These are phyloP conservation scores for Mnemiopsis leidyi DNA, from an alignment of 37 sponge, comb jelly and placozoan species.

Conservation along the genomic window DNA sequence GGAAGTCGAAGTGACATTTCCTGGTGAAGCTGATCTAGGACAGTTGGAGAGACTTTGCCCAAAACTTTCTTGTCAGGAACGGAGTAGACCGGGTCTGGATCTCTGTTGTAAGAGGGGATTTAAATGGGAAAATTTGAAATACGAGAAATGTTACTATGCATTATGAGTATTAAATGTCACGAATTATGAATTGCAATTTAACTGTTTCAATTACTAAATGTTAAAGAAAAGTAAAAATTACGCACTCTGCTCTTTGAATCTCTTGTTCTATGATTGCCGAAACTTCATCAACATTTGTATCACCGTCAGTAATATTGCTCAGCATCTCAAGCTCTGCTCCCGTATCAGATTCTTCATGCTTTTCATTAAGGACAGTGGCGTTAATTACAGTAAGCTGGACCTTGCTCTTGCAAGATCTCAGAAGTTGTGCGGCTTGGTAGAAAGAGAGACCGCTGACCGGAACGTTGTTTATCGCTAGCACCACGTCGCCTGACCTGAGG, in stretches of 20 bases:
- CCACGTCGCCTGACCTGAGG: conserved; percentile 39
- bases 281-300: neutral
- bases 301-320: conserved; percentile 6
- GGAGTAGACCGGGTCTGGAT: neutral
- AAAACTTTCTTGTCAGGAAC: neutral
- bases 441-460: conserved; percentile 63
- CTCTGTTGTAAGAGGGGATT: too few relatives aligned
- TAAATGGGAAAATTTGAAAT: too few relatives aligned
- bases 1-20: neutral
- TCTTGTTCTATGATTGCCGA: neutral
- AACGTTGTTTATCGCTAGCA: conserved; percentile 50
- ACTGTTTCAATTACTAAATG: too few relatives aligned
- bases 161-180: too few relatives aligned
- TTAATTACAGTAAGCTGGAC: conserved; percentile 50
- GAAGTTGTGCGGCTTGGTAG: conserved; percentile 52
- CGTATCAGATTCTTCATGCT: neutral
- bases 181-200: too few relatives aligned
- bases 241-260: neutral
- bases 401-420: conserved; percentile 48
- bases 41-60: too few relatives aligned
- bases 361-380: neutral
- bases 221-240: too few relatives aligned
- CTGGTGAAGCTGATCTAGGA: neutral
- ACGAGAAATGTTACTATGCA: too few relatives aligned
- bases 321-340: conserved; percentile 12